Conservation (phyloP, 2,113 vertebrate species). For the Myocastor coypus region DNA sequence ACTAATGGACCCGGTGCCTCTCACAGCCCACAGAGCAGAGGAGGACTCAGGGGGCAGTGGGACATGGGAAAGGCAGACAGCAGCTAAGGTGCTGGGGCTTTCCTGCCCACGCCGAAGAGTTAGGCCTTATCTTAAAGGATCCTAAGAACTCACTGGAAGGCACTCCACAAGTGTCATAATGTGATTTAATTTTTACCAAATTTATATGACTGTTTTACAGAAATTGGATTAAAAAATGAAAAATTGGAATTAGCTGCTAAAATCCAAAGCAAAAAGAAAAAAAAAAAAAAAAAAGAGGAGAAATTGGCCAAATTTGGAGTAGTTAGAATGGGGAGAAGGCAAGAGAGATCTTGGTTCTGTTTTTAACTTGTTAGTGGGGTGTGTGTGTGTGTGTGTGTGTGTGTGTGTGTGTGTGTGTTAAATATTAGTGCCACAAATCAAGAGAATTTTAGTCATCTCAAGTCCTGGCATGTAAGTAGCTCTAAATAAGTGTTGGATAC, state of each 20-base stretch:
- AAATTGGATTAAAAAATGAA: background rate
- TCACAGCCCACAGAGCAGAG: background rate
- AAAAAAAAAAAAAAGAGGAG: background rate
- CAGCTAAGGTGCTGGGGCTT: background rate
- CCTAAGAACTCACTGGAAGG: background rate
- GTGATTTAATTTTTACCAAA: background rate
- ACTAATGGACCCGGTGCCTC: background rate
- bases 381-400: background rate
- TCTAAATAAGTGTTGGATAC: constrained; percentile 59
- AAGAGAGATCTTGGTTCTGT: background rate
- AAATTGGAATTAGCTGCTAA: background rate
- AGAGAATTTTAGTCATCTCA: constrained; percentile 26
- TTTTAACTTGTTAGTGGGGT: background rate
- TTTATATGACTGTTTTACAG: background rate
- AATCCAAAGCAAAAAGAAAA: background rate
- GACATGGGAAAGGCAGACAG: background rate
- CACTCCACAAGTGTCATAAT: background rate
- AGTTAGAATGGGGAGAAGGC: background rate
- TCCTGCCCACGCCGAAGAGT: background rate
- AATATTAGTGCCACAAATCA: constrained; percentile 38
- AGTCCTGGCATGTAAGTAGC: constrained; percentile 54
- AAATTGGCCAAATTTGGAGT: background rate
- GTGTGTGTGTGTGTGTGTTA: background rate
- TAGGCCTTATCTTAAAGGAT: background rate
- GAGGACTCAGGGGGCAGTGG: background rate